Evolutionary conservation across 2,888 invertebrate genomes (phyloP).

Genomic region (Conus canariensis): DNA sequence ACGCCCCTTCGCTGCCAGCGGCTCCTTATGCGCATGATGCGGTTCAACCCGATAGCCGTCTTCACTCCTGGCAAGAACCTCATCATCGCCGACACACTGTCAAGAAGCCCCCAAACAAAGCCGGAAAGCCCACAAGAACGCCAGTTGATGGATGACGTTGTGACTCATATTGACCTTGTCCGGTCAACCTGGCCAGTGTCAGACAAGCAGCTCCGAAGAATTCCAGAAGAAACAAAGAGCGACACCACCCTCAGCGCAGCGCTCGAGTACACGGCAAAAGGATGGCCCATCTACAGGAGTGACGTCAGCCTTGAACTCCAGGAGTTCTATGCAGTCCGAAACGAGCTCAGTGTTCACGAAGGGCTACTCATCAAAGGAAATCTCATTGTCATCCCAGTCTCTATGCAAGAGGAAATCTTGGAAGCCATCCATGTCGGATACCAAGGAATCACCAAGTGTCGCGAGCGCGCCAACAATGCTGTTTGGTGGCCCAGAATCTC

Average conservation of each 20-base stretch:
- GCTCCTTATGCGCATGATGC: conserved; percentile 54
- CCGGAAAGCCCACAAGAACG: not conserved
- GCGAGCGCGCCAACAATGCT: not conserved
- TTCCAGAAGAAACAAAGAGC: not conserved
- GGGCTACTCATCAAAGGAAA: not conserved
- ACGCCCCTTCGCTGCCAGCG: conserved; percentile 55
- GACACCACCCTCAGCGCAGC: not conserved
- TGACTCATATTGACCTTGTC: not conserved
- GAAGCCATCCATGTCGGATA: conserved; percentile 13
- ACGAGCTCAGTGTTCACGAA: not conserved
- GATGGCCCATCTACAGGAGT: conserved; percentile 24
- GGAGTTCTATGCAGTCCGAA: not conserved
- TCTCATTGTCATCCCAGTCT: conserved; percentile 16
- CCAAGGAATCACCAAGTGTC: conserved; percentile 29
- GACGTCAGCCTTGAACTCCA: not conserved
- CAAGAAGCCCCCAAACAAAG: conserved; percentile 44
- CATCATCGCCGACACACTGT: conserved; percentile 54
- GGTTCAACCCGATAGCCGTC: conserved; percentile 46
- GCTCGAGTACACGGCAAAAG: not conserved
- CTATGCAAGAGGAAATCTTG: conserved; percentile 23
- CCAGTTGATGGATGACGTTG: not conserved
- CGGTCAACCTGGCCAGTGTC: conserved; percentile 14
- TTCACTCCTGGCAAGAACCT: conserved; percentile 53
- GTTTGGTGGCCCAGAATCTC: conserved; percentile 32
- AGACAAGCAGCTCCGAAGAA: not conserved